Evolutionary conservation across 2,888 invertebrate species (phyloP), one percentile per base, ranked within the genome.

Genomic region (Charanyca ferruginea): DNA sequence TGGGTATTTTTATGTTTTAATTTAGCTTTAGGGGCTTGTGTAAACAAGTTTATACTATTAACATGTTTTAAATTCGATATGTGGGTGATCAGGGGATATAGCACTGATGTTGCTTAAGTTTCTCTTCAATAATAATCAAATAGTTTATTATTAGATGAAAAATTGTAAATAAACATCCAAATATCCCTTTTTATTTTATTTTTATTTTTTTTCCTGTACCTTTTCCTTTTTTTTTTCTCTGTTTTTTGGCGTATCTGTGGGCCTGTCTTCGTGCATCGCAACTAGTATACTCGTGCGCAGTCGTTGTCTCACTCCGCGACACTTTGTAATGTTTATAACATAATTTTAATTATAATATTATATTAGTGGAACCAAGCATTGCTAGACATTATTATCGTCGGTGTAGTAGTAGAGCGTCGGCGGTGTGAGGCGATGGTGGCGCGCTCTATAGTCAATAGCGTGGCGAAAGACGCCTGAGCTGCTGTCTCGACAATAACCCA

Each of bases 401-500:
- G 32, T 42, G 53, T 54, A 22, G 52, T 51, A 42, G 48, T 35
- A 4, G 55, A n/a, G 44, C n/a, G 55, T 7, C 3, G 53, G 4
- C 16, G 11, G 35, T 38, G 63, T 28, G 63, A 25, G 62, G 73
- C 57, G 62, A 60, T 62, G 77, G 73, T 20, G 72, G 81, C 76
- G 67, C 79, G 73, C 77, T 85, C 87, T 89, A 84, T 92, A 92
- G 92, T 90, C 91, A 89, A 92, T 92, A 91, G 90, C 87, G 87
- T 80, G 93, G 92, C 92, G 89, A 70, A 63, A 66, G 78, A 79
- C 87, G 91, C 91, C 93, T 76, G 74, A 93, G 91, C 95, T 95
- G 95, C 95, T 95, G 95, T 95, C 95, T 95, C 87, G 95, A 95
- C 95, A 95, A 95, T 95, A 95, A 95, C 94, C 94, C 94, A 94